A percentile compares a stretch with the other conserved stretches of the same genome.
phyloP scores from a whole-genome alignment of 2,888 invertebrate genomes.

The Atherix ibis region DNA sequence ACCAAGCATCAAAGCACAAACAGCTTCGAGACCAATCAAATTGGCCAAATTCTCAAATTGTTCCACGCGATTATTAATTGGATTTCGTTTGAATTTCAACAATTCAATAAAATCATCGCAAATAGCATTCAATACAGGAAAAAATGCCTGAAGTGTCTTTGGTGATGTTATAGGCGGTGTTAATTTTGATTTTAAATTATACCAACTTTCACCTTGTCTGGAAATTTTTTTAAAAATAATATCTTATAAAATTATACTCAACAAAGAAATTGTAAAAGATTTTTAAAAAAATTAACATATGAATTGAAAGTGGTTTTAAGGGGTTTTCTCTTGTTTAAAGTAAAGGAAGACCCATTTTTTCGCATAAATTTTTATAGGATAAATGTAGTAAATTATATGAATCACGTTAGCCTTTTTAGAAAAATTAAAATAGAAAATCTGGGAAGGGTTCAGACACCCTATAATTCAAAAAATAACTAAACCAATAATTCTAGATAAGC shows the following conservation, averaged over 20 bases:
- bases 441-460: no score
- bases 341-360: no score
- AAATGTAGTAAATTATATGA: no score
- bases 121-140: slow-evolving; percentile 57
- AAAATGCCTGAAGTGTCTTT: slow-evolving; percentile 54
- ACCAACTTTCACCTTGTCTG: slow-evolving; percentile 68
- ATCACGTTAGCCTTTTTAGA: no score
- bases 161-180: slow-evolving; percentile 63
- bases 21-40: slow-evolving; percentile 66
- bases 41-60: slow-evolving; percentile 60
- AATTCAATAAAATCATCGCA: slow-evolving; percentile 62
- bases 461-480: no score
- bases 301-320: no score
- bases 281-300: no score
- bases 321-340: no score
- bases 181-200: slow-evolving; percentile 50
- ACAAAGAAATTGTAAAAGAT: neutral
- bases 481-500: no score
- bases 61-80: slow-evolving; percentile 37
- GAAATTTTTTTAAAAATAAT: slow-evolving; percentile 6
- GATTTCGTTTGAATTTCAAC: slow-evolving; percentile 39
- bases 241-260: neutral
- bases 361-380: no score
- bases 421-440: no score
- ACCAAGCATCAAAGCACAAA: slow-evolving; percentile 64